Conservation (phyloP, 1,140 invertebrate species). For the Cyphomyrmex costatus region DNA sequence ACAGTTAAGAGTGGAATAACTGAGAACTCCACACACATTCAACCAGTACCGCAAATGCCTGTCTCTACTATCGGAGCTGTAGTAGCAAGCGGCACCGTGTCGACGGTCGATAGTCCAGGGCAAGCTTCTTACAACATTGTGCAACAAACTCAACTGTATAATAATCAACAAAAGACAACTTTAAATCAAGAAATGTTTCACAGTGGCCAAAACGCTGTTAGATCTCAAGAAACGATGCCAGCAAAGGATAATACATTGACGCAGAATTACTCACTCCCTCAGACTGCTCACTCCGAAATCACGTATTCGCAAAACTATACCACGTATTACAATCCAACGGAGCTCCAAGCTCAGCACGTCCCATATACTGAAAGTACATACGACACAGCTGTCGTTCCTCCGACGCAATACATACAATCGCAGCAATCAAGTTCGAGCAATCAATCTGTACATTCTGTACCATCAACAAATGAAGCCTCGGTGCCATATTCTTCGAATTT, state of each 20-base stretch:
- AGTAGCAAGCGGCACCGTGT: slow-evolving; percentile 23
- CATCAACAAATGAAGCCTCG: slow-evolving; percentile 48
- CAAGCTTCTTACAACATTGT: slow-evolving; percentile 26
- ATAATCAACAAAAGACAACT: slow-evolving; percentile 51
- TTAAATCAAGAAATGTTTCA: slow-evolving; percentile 53
- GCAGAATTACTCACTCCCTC: slow-evolving; percentile 65
- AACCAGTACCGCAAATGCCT: slow-evolving; percentile 38
- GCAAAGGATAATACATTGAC: slow-evolving; percentile 33
- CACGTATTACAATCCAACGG: slow-evolving; percentile 65
- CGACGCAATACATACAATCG: slow-evolving; percentile 63
- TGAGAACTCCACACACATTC: slow-evolving; percentile 42
- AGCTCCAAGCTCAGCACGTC: slow-evolving; percentile 50
- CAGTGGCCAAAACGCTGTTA: not conserved
- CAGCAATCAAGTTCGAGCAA: slow-evolving; percentile 52
- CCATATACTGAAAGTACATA: slow-evolving; percentile 16
- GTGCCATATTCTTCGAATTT: slow-evolving; percentile 55
- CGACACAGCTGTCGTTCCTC: slow-evolving; percentile 20
- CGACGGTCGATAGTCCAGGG: slow-evolving; percentile 14
- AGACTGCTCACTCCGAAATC: slow-evolving; percentile 55
- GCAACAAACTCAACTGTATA: slow-evolving; percentile 66
- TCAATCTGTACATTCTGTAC: slow-evolving; percentile 56
- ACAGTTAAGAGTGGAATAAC: slow-evolving; percentile 3
- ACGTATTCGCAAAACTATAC: slow-evolving; percentile 57
- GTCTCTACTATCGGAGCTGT: not conserved
- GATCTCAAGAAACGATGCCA: slow-evolving; percentile 52